phyloP scores from a whole-genome alignment of 2,113 vertebrate genomes.

The Polyodon spathula region DNA sequence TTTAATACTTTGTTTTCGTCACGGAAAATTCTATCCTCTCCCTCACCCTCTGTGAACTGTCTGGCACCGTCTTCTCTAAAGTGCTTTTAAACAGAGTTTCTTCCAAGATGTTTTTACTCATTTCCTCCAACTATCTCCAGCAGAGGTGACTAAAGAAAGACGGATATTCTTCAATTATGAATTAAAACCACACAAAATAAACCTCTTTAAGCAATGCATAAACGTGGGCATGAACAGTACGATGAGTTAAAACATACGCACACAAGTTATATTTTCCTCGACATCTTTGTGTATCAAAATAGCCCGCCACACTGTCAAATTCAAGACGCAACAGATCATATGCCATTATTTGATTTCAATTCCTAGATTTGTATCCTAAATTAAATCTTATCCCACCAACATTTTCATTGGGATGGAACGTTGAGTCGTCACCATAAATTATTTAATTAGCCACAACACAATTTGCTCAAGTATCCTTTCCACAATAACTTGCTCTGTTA shows the following conservation, averaged over 20 bases:
- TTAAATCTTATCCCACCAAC: not conserved
- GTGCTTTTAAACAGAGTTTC: too few relatives aligned
- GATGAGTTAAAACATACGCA: not conserved
- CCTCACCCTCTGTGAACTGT: too few relatives aligned
- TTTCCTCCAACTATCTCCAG: too few relatives aligned
- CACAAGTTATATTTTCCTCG: not conserved
- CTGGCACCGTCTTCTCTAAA: too few relatives aligned
- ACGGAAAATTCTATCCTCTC: too few relatives aligned
- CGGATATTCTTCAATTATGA: too few relatives aligned
- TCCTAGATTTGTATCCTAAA: not conserved
- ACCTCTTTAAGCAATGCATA: too few relatives aligned
- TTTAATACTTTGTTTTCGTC: too few relatives aligned
- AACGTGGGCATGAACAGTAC: not conserved
- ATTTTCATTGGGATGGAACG: not conserved
- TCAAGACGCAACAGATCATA: not conserved
- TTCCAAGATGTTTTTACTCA: too few relatives aligned
- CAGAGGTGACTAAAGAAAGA: too few relatives aligned
- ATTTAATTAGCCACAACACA: slow-evolving; percentile 16
- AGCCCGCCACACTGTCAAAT: not conserved
- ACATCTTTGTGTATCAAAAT: not conserved
- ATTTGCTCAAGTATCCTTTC: slow-evolving; percentile 24
- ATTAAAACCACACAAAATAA: too few relatives aligned
- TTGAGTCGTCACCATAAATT: not conserved
- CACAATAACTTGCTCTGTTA: slow-evolving; percentile 17
- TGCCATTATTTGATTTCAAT: not conserved